Conservation (phyloP, 2,888 invertebrate species). For the Galeruca laticollis region DNA sequence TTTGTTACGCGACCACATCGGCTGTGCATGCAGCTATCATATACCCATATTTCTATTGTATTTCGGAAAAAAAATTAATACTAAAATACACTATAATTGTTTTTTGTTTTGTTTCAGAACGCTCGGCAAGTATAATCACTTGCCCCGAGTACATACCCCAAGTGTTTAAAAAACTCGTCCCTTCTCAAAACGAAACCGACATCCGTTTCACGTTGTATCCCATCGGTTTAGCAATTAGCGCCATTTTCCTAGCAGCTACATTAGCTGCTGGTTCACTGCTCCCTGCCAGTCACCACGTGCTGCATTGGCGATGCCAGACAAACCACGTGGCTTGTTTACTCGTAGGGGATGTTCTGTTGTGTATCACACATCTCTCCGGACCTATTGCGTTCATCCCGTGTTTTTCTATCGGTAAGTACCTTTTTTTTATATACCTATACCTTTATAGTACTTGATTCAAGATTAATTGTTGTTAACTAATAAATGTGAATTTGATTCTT, state of each 20-base stretch:
- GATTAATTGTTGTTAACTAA: no score
- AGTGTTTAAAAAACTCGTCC: constrained; percentile 1
- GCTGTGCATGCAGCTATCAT: no score
- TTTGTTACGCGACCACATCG: no score
- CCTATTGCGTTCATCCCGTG: constrained; percentile 74
- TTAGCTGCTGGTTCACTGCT: constrained; percentile 83
- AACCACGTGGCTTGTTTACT: constrained; percentile 87
- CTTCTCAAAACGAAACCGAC: constrained; percentile 58
- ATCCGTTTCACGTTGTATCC: constrained; percentile 81
- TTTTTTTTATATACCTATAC: not conserved
- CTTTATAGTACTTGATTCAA: no score
- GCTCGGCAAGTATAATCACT: constrained; percentile 71
- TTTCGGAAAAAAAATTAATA: no score
- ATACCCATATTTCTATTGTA: no score
- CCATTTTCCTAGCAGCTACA: constrained; percentile 84
- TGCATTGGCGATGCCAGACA: constrained; percentile 91
- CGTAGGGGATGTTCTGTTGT: constrained; percentile 83
- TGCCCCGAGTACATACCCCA: constrained; percentile 72
- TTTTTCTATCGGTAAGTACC: constrained; percentile 76
- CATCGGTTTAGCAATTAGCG: constrained; percentile 82
- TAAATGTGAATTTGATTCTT: no score
- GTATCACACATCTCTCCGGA: constrained; percentile 80
- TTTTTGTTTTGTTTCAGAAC: constrained; percentile 32
- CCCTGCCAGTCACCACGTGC: constrained; percentile 86
- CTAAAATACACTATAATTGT: not conserved